These are phyloP conservation scores for Torymus aiolomorphi DNA, from an alignment of 2,888 invertebrate genomes.

Conservation along the genomic window DNA sequence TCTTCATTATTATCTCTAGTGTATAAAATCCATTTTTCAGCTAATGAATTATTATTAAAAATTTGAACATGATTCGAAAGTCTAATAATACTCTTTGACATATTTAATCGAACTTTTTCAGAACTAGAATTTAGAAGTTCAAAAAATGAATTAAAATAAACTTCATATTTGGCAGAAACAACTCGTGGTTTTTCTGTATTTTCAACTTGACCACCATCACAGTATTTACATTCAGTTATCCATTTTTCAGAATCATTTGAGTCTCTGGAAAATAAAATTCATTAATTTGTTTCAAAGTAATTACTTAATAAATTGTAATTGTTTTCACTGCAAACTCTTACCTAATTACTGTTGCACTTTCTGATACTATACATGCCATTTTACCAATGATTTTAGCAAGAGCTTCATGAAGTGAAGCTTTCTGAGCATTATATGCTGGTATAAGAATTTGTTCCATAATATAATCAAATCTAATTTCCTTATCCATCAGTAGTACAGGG, in stretches of 20 bases:
- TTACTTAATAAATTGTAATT: conserved; percentile 3
- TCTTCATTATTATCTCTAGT: conserved; percentile 70
- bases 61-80: conserved; percentile 75
- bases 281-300: conserved; percentile 5
- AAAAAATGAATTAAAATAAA: conserved; percentile 67
- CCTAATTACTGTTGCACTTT: conserved; percentile 64
- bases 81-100: conserved; percentile 73
- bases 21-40: conserved; percentile 74
- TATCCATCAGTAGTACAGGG: conserved; percentile 60
- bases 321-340: conserved; percentile 50
- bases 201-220: conserved; percentile 56
- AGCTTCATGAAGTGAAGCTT: conserved; percentile 62
- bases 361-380: conserved; percentile 69
- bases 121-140: conserved; percentile 65
- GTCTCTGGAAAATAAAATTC: conserved; percentile 54
- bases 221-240: conserved; percentile 65
- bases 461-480: conserved; percentile 61
- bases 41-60: conserved; percentile 72
- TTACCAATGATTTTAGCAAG: conserved; percentile 66
- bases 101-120: conserved; percentile 67
- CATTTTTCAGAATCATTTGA: conserved; percentile 58
- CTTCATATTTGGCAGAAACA: conserved; percentile 62
- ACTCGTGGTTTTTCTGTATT: conserved; percentile 46
- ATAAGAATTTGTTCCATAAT: conserved; percentile 66
- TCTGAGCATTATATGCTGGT: conserved; percentile 65